Base-by-base conservation (phyloP, 2,888 invertebrate species). In the Tenthredo livida region DNA sequence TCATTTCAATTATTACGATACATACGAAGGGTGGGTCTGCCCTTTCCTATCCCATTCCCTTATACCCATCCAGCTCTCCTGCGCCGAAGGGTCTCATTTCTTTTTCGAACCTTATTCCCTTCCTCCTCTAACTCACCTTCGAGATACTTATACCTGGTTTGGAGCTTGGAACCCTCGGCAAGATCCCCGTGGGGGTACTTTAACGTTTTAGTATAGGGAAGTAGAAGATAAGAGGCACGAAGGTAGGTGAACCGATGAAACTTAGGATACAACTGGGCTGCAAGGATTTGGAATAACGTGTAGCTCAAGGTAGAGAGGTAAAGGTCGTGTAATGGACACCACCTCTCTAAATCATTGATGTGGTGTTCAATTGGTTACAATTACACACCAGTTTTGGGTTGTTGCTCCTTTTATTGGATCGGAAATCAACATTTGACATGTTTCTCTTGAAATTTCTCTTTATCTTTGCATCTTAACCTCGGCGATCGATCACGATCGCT, bases 1-100 rank as follows among this genome's bases (percentile, higher is more conserved):
- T 86, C 85, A 86, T 87, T 87, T 86, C 87, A 87, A 87, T 87
- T 87, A 86, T 84, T 83, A 84, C 86, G 84, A 86, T 84, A 86
- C 85, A 85, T 17, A 40, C 84, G 77, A 54, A 78, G 84, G 87
- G 80, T 80, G 85, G 85, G 84, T 82, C 58, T 80, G 50, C 37
- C 80, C 80, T 54, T 54, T 40, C 50, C 50, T 54, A 33, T 77
- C 77, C 77, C 77, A 25, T 50, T 33, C 25, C 21, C 43, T 43
- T 47, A 21, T 54, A 33, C 33, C 58, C 72, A 9, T 72, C 40
- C n/a, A n/a, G n/a, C 43, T 40, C 82, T 43, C 33, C 72, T 29
- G 40, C 54, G 7, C 50, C 43, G 72, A 40, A 73, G 72, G 72
- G 72, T 83, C 50, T 82, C 29, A 82, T 77, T 84, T 54, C 72